Percentiles rank a stretch among this genome's conserved stretches.
Evolutionary conservation across 2,113 vertebrate species (phyloP).

Genomic region (Bufo gargarizans): DNA sequence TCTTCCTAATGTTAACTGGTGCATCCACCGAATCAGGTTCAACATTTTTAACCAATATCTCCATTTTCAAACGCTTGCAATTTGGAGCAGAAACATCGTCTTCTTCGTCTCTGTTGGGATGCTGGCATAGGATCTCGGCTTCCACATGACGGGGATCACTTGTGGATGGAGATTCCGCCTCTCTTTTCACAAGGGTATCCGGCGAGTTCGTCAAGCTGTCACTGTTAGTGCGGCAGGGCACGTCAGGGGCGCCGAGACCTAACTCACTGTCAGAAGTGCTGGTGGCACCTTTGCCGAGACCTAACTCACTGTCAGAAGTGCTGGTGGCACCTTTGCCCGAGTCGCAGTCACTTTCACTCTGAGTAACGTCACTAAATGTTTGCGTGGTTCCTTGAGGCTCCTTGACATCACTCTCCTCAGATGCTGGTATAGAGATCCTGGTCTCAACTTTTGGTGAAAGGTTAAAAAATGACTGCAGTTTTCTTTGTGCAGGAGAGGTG

Average conservation of each 20-base stretch:
- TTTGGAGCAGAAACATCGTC: constrained; percentile 50
- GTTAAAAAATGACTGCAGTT: constrained; percentile 65
- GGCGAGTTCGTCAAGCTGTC: constrained; percentile 57
- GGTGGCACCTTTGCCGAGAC: no score
- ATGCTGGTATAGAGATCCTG: background rate
- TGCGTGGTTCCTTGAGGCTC: background rate
- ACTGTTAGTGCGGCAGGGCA: constrained; percentile 12
- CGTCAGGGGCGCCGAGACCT: no score
- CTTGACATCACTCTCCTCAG: background rate
- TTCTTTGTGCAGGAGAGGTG: constrained; percentile 68
- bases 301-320: constrained; percentile 61
- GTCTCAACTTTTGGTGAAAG: constrained; percentile 29
- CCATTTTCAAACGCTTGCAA: constrained; percentile 73
- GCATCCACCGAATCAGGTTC: constrained; percentile 70
- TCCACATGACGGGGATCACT: constrained; percentile 42
- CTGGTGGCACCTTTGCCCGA: constrained; percentile 62
- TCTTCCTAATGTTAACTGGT: constrained; percentile 78
- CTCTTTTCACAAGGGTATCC: constrained; percentile 42
- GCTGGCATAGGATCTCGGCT: background rate
- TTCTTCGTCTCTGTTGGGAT: background rate
- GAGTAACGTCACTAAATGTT: background rate
- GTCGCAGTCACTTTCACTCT: constrained; percentile 67
- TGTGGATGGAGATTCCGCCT: constrained; percentile 48
- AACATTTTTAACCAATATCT: constrained; percentile 2
- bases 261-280: no score